phyloP scores from a whole-genome alignment of 2,888 invertebrate genomes.

The Metopia argyrocephala region DNA sequence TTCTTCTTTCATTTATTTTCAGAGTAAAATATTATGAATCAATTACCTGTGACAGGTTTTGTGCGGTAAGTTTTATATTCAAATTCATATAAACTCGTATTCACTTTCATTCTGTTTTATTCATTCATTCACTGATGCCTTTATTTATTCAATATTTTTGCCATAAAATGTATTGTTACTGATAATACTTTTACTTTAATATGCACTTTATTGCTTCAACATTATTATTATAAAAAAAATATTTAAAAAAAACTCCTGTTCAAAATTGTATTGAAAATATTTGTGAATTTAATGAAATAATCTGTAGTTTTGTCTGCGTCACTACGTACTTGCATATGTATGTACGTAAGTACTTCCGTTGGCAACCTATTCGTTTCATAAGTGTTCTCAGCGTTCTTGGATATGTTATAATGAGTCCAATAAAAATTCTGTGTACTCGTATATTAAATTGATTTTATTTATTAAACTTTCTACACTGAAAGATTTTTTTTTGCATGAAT shows the following conservation, averaged over 20 bases:
- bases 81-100: not conserved
- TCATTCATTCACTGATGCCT: not conserved
- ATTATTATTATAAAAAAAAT: not conserved
- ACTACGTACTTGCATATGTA: too few relatives aligned
- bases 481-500: too few relatives aligned
- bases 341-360: too few relatives aligned
- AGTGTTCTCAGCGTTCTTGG: not conserved
- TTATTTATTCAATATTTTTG: not conserved
- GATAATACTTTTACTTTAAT: not conserved
- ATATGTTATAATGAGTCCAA: not conserved
- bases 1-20: not conserved
- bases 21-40: not conserved
- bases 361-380: too few relatives aligned
- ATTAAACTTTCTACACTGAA: not conserved
- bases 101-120: too few relatives aligned
- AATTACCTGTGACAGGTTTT: not conserved
- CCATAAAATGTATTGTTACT: not conserved
- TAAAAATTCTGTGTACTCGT: not conserved
- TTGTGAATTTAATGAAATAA: not conserved
- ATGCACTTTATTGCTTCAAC: not conserved
- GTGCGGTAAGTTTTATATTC: not conserved
- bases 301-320: too few relatives aligned
- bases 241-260: not conserved
- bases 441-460: slow-evolving; percentile 7
- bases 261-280: not conserved